These are phyloP conservation scores for Aproaerema taeniolella DNA, from an alignment of 2,888 invertebrate species.

Conservation along the genomic window DNA sequence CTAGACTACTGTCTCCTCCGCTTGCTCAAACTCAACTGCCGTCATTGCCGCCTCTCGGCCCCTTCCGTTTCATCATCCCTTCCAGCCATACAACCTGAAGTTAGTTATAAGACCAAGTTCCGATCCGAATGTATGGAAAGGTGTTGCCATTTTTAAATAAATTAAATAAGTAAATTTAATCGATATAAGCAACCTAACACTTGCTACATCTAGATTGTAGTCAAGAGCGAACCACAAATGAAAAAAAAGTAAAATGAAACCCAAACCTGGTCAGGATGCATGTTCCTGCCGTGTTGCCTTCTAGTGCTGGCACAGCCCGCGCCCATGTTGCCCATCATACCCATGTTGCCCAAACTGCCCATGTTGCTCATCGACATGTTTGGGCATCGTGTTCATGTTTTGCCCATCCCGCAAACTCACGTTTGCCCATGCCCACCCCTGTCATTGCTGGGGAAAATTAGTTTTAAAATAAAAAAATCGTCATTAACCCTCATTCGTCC, in stretches of 20 bases:
- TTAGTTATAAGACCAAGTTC: too few species aligned
- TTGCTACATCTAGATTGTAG: too few species aligned
- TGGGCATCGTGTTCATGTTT: too few species aligned
- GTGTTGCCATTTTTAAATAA: neutral
- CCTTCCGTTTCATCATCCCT: too few species aligned
- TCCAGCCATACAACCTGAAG: too few species aligned
- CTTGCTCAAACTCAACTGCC: too few species aligned
- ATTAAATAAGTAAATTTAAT: neutral
- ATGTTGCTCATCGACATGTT: constrained; percentile 27
- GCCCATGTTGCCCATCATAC: constrained; percentile 16
- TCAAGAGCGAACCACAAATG: too few species aligned
- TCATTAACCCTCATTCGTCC: neutral
- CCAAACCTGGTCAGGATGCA: constrained; percentile 49
- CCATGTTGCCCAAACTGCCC: constrained; percentile 27
- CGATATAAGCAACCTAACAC: too few species aligned
- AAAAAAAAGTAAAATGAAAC: neutral
- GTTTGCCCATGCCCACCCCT: constrained; percentile 52
- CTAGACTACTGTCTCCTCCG: too few species aligned
- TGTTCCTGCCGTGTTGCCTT: constrained; percentile 44
- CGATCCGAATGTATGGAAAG: neutral
- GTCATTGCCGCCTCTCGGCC: too few species aligned
- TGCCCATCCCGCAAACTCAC: too few species aligned
- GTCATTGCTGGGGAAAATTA: constrained; percentile 51
- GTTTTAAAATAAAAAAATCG: neutral
- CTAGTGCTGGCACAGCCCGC: constrained; percentile 50